These are phyloP conservation scores for Xestia c-nigrum DNA, from an alignment of 2,888 invertebrate species.

Conservation along the genomic window DNA sequence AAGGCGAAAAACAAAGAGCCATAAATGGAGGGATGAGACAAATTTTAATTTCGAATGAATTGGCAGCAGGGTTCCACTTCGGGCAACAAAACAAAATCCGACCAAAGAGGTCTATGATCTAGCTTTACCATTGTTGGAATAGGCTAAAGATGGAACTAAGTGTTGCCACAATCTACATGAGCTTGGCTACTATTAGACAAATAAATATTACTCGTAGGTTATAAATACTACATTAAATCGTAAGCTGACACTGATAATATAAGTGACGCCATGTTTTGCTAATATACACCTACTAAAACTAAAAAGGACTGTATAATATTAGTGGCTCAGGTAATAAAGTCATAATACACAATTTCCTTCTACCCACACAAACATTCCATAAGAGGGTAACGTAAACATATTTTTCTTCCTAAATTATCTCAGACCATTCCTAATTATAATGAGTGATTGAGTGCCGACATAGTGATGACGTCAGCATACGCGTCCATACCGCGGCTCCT, in stretches of 20 bases:
- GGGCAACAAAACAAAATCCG: neutral
- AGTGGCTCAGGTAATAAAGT: neutral
- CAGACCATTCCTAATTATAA: slow-evolving; percentile 26
- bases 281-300: no score
- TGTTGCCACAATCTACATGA: neutral
- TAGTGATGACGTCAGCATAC: slow-evolving; percentile 21
- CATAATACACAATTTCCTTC: neutral
- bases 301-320: neutral
- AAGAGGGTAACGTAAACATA: neutral
- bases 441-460: neutral
- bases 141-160: neutral
- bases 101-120: neutral
- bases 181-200: neutral
- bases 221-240: neutral
- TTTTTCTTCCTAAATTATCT: slow-evolving; percentile 19
- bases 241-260: neutral
- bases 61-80: no score
- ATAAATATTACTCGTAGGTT: neutral
- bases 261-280: neutral
- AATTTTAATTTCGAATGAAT: neutral
- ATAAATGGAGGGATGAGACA: slow-evolving; percentile 65
- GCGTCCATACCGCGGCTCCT: slow-evolving; percentile 38
- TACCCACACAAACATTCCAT: neutral
- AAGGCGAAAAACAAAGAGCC: slow-evolving; percentile 64
- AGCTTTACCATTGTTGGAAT: neutral